Conservation (phyloP, 2,113 vertebrate genomes). For the Syngnathoides biaculeatus region DNA sequence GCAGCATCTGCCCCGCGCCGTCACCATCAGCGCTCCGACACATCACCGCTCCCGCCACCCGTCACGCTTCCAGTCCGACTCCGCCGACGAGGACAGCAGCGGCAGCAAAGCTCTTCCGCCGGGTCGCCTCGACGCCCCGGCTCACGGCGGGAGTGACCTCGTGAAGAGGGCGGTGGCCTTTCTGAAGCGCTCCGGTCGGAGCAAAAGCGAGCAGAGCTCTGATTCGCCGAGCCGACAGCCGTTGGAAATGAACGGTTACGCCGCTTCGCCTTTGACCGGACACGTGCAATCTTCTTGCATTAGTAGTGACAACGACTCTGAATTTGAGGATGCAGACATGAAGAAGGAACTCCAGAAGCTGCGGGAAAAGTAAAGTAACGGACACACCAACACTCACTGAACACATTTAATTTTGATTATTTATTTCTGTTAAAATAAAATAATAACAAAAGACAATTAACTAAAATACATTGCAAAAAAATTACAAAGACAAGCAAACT, state of each 20-base stretch:
- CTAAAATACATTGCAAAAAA: too few species aligned
- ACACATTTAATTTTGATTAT: not conserved
- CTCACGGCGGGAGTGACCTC: constrained; percentile 77
- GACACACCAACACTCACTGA: not conserved
- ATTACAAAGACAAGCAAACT: too few species aligned
- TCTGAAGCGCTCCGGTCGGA: constrained; percentile 82
- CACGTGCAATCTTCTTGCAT: constrained; percentile 78
- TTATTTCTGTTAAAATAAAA: too few species aligned
- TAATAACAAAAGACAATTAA: too few species aligned
- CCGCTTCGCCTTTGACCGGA: constrained; percentile 40
- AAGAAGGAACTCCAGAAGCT: constrained; percentile 89
- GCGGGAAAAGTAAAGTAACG: constrained; percentile 85
- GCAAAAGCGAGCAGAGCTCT: constrained; percentile 73
- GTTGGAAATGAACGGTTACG: constrained; percentile 75
- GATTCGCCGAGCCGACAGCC: constrained; percentile 73
- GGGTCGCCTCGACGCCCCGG: constrained; percentile 46
- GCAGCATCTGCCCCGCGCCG: constrained; percentile 74
- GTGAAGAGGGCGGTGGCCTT: constrained; percentile 88
- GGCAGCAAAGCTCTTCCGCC: constrained; percentile 58
- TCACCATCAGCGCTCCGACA: constrained; percentile 73
- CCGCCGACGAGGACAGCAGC: constrained; percentile 80
- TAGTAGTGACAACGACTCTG: constrained; percentile 97
- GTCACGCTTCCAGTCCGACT: constrained; percentile 80
- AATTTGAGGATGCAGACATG: constrained; percentile 93
- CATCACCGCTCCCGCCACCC: constrained; percentile 23